Percentiles rank a stretch among this genome's conserved stretches.
phyloP scores from a whole-genome alignment of 2,888 invertebrate genomes.

The Aphodius granarius region DNA sequence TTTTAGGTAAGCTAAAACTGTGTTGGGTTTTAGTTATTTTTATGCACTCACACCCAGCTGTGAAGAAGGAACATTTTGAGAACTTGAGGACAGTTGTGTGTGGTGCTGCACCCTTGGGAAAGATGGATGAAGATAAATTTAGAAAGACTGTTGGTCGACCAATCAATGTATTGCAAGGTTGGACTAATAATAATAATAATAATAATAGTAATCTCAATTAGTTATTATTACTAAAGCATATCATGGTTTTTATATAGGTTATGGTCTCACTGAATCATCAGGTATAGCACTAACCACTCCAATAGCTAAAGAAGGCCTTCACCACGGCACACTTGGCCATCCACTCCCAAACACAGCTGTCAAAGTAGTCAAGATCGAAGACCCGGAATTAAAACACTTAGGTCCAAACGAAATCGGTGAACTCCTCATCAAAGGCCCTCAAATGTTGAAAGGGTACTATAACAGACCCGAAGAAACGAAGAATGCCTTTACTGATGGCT shows the following conservation, averaged over 20 bases:
- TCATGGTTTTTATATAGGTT: no score
- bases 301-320: constrained; percentile 15
- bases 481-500: constrained; percentile 69
- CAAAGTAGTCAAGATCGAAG: constrained; percentile 62
- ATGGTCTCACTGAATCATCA: constrained; percentile 73
- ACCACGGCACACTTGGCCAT: constrained; percentile 57
- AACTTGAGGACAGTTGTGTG: constrained; percentile 58
- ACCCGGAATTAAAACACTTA: constrained; percentile 38
- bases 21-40: constrained; percentile 68
- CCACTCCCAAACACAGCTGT: constrained; percentile 64
- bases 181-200: background rate
- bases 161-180: constrained; percentile 45
- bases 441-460: constrained; percentile 80
- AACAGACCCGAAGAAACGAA: constrained; percentile 74
- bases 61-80: constrained; percentile 60
- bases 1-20: no score
- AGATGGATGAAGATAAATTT: constrained; percentile 60
- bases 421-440: constrained; percentile 73
- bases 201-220: no score
- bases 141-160: constrained; percentile 51
- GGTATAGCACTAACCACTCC: constrained; percentile 41
- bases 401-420: constrained; percentile 65
- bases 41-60: constrained; percentile 65
- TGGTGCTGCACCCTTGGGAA: constrained; percentile 72
- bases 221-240: no score